These are phyloP conservation scores for Caenorhabditis sp. DNA, from an alignment of 2,888 invertebrate species.

Conservation along the genomic window DNA sequence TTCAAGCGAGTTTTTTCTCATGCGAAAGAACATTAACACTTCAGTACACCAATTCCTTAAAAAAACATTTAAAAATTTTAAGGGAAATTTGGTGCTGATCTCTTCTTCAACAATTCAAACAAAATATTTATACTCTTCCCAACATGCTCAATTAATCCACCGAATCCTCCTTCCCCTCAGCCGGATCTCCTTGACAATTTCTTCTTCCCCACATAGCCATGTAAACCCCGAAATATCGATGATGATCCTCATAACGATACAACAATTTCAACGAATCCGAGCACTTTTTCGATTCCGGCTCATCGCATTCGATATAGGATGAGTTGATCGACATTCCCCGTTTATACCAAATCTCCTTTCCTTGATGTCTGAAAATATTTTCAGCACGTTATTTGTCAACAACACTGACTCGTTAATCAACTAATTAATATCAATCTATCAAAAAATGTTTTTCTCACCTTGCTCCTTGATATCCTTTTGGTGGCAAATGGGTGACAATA, in stretches of 20 bases:
- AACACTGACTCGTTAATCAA: no score
- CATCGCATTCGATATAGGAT: neutral
- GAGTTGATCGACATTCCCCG: constrained; percentile 46
- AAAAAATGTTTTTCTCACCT: neutral
- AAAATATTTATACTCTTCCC: no score
- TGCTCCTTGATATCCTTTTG: constrained; percentile 32
- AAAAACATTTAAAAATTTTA: no score
- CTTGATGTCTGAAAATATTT: constrained; percentile 53
- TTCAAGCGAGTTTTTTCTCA: no score
- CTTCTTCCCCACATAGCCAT: neutral
- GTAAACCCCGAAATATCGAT: neutral
- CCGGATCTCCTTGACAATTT: constrained; percentile 3
- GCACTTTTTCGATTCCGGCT: neutral
- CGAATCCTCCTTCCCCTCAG: neutral
- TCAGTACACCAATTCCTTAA: no score
- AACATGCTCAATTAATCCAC: neutral
- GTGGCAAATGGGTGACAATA: constrained; percentile 52
- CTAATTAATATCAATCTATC: neutral
- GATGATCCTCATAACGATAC: constrained; percentile 1
- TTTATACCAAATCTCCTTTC: constrained; percentile 55
- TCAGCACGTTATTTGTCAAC: no score
- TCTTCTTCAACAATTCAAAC: no score
- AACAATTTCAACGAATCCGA: neutral
- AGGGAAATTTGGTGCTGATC: no score
- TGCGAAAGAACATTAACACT: no score